A percentile compares a stretch with the other conserved stretches of the same genome.
phyloP scores from a whole-genome alignment of 2,113 vertebrate species.

The Psophia crepitans region DNA sequence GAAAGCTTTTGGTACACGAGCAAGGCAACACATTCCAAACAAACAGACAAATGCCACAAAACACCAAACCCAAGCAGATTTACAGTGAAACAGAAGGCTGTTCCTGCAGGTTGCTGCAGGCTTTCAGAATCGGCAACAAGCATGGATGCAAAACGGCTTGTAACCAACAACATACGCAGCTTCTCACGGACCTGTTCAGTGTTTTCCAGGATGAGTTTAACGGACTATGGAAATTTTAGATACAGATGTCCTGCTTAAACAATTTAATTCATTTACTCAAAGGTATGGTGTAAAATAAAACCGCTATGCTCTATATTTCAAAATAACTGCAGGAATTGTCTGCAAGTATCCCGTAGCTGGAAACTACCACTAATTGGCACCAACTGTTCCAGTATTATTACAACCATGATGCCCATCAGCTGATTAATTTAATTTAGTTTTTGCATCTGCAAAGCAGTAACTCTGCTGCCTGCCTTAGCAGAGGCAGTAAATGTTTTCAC shows the following conservation, averaged over 20 bases:
- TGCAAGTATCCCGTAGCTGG: not conserved
- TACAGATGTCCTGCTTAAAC: not conserved
- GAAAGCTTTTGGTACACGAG: not conserved
- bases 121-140: not conserved
- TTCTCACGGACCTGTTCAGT: fast-evolving
- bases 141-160: not conserved
- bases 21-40: not conserved
- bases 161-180: not conserved
- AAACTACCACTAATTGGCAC: not conserved
- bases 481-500: not conserved
- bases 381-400: not conserved
- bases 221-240: not conserved
- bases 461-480: not conserved
- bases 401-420: not conserved
- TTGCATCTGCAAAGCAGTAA: not conserved
- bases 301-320: not conserved
- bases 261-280: not conserved
- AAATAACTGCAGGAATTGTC: not conserved
- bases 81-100: not conserved
- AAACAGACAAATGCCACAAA: not conserved
- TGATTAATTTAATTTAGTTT: not conserved
- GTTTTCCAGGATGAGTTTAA: not conserved
- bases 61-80: not conserved
- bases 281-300: not conserved
- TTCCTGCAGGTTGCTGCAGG: not conserved